Percentiles rank a stretch among this genome's conserved stretches.
phyloP scores from a whole-genome alignment of 2,113 vertebrate species.

The Sebastes fasciatus region DNA sequence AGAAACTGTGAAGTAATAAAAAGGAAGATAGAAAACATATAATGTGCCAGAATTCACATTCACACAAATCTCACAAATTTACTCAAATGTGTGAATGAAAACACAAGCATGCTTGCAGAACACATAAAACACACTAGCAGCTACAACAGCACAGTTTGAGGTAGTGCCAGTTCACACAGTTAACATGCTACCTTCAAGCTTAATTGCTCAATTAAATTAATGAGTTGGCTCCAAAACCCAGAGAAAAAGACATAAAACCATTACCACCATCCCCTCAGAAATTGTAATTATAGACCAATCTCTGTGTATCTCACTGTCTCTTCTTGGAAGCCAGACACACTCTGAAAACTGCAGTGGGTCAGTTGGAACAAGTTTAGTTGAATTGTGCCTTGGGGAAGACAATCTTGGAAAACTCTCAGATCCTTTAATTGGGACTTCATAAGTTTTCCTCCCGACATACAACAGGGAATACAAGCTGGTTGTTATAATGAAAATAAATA shows the following conservation, averaged over 20 bases:
- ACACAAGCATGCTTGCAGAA: neutral
- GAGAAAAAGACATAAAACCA: slow-evolving; percentile 49
- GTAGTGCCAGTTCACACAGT: slow-evolving; percentile 56
- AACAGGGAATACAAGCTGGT: slow-evolving; percentile 2
- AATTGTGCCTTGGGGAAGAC: slow-evolving; percentile 10
- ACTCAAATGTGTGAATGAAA: slow-evolving; percentile 21
- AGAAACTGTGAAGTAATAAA: neutral
- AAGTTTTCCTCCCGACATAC: neutral
- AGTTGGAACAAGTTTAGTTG: slow-evolving; percentile 45
- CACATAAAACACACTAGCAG: neutral
- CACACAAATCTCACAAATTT: neutral
- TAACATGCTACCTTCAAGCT: slow-evolving; percentile 63
- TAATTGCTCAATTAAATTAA: slow-evolving; percentile 78
- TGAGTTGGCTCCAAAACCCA: slow-evolving; percentile 61
- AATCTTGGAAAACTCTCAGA: slow-evolving; percentile 36
- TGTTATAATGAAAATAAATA: slow-evolving; percentile 8
- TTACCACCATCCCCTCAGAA: slow-evolving; percentile 41
- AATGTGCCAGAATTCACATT: neutral
- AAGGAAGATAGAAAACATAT: neutral
- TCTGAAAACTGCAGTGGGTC: slow-evolving; percentile 27
- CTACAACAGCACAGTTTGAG: slow-evolving; percentile 44
- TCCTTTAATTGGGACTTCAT: slow-evolving; percentile 38
- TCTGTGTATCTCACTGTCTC: neutral
- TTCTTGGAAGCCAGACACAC: slow-evolving; percentile 5
- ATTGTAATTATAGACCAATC: slow-evolving; percentile 27